These are phyloP conservation scores for Pterophyllum scalare DNA, from an alignment of 2,113 vertebrate genomes.

Conservation along the genomic window DNA sequence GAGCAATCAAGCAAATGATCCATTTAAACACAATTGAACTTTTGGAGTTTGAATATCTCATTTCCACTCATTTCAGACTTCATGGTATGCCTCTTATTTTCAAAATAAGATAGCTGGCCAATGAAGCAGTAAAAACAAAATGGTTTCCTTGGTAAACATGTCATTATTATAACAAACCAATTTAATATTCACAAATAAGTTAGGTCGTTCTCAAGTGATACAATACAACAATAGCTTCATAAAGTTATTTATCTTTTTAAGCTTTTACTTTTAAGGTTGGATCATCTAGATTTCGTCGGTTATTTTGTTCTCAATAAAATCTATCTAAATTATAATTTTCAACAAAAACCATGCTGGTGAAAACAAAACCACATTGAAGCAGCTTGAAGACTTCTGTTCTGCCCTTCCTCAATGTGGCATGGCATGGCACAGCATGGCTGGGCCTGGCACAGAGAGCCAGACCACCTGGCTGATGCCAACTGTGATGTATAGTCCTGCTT, in stretches of 20 bases:
- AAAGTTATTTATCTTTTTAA: not conserved
- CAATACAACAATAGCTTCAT: not conserved
- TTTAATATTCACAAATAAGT: not conserved
- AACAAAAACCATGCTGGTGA: not conserved
- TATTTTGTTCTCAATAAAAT: not conserved
- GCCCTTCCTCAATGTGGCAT: not conserved
- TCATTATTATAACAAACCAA: not conserved
- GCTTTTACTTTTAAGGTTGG: not conserved
- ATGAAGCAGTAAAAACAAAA: not conserved
- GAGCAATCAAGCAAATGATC: not conserved
- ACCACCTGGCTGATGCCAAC: conserved; percentile 60
- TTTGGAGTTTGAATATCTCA: not conserved
- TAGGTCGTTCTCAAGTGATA: not conserved
- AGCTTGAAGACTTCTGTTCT: not conserved
- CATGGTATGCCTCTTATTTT: not conserved
- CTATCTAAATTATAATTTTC: not conserved
- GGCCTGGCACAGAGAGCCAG: conserved; percentile 29
- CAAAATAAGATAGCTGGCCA: not conserved
- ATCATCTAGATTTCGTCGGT: not conserved
- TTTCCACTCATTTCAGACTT: not conserved
- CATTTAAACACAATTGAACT: not conserved
- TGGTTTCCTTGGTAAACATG: not conserved
- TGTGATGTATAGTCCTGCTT: conserved; percentile 49
- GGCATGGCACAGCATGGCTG: not conserved
- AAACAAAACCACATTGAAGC: conserved; percentile 2